Conservation (phyloP, 2,113 vertebrate genomes). For the Catharus bicknelli region DNA sequence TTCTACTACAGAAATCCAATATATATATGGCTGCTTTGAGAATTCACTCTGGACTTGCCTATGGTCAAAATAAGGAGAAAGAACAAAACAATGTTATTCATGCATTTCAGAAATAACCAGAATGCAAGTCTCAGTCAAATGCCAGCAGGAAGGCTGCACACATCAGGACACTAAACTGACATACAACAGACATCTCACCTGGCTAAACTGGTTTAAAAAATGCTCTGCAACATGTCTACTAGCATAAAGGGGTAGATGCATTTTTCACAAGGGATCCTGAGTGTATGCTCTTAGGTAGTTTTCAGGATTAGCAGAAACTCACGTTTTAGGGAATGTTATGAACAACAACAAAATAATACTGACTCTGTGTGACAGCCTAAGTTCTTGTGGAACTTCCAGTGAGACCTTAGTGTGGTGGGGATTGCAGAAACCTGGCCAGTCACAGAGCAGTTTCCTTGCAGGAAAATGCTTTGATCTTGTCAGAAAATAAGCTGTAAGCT, state of each 20-base stretch:
- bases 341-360: neutral
- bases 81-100: neutral
- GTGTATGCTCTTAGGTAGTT: neutral
- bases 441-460: neutral
- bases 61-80: neutral
- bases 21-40: neutral
- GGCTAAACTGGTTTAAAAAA: neutral
- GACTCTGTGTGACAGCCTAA: neutral
- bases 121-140: neutral
- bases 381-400: neutral
- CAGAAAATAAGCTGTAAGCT: neutral
- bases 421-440: neutral
- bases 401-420: neutral
- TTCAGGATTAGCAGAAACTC: neutral
- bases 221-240: neutral
- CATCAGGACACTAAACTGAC: neutral
- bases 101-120: neutral
- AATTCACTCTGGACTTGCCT: neutral
- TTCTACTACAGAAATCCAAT: neutral
- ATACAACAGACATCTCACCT: fast-evolving
- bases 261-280: neutral
- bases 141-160: neutral
- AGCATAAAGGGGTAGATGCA: neutral
- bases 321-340: neutral
- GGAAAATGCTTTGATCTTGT: constrained; percentile 10